A percentile compares a stretch with the other conserved stretches of the same genome.
Conservation (phyloP, 2,888 invertebrate genomes). For the Chromoteleia sp. region DNA sequence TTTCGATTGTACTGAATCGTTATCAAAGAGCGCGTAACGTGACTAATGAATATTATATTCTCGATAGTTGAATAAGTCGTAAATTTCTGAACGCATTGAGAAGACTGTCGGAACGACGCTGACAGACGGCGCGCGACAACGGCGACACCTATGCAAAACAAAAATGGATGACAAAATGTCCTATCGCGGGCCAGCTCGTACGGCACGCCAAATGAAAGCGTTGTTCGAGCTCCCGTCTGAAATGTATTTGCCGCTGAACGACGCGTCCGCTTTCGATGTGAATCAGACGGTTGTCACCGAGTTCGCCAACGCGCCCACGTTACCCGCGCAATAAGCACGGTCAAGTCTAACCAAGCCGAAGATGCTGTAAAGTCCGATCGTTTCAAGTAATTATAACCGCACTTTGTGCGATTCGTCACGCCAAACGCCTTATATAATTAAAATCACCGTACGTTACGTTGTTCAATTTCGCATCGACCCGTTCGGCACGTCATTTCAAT, state of each 20-base stretch:
- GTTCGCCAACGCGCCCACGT: slow-evolving; percentile 73
- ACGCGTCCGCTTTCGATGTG: slow-evolving; percentile 78
- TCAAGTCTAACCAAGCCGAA: slow-evolving; percentile 71
- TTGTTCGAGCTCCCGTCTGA: slow-evolving; percentile 79
- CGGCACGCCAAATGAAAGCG: slow-evolving; percentile 82
- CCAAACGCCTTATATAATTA: slow-evolving; percentile 79
- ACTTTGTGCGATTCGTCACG: slow-evolving; percentile 58
- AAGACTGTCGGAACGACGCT: not conserved
- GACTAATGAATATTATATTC: no score
- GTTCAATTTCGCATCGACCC: not conserved
- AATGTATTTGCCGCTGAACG: slow-evolving; percentile 80
- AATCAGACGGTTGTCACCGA: slow-evolving; percentile 74
- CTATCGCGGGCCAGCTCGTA: slow-evolving; percentile 82
- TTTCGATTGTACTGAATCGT: no score
- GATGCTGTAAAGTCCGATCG: slow-evolving; percentile 77
- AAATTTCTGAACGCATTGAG: no score
- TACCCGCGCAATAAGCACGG: slow-evolving; percentile 73
- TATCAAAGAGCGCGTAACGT: no score
- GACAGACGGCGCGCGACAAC: slow-evolving; percentile 17
- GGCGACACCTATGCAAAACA: slow-evolving; percentile 83
- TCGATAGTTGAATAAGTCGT: no score
- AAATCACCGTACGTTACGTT: slow-evolving; percentile 42
- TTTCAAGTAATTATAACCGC: slow-evolving; percentile 80
- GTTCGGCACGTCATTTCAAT: not conserved
- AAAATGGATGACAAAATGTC: slow-evolving; percentile 83